These are phyloP conservation scores for Chaetoderma sp. DNA, from an alignment of 2,888 invertebrate species.

Conservation along the genomic window DNA sequence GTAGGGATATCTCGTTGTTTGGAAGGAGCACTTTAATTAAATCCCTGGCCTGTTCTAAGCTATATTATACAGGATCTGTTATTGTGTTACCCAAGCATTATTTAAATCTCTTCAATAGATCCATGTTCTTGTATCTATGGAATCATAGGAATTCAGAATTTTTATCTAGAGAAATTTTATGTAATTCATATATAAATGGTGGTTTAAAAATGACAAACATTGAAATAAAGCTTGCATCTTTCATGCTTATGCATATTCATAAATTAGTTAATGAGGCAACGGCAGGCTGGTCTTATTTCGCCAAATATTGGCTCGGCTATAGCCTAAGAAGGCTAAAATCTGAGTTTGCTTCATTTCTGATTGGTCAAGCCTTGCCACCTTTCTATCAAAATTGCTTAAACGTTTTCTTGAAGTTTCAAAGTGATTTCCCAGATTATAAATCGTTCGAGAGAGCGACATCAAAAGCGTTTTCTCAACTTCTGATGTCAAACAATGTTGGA, in stretches of 20 bases:
- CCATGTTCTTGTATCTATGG: not conserved
- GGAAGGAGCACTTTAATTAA: too few relatives aligned
- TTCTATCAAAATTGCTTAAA: too few relatives aligned
- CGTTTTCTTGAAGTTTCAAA: too few relatives aligned
- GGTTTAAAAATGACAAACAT: not conserved
- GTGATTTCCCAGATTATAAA: too few relatives aligned
- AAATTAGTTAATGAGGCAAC: not conserved
- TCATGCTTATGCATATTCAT: not conserved
- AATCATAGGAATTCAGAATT: not conserved
- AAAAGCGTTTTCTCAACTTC: too few relatives aligned
- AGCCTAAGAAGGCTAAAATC: not conserved
- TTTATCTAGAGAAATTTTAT: not conserved
- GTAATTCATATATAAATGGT: not conserved
- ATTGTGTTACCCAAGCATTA: not conserved
- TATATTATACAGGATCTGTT: too few relatives aligned
- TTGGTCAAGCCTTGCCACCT: too few relatives aligned
- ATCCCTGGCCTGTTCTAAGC: too few relatives aligned
- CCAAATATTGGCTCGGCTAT: not conserved
- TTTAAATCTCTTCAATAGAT: not conserved
- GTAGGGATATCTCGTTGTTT: too few relatives aligned
- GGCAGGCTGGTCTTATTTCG: constrained; percentile 1
- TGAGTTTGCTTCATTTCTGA: not conserved
- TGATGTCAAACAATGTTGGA: too few relatives aligned
- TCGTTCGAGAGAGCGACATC: too few relatives aligned
- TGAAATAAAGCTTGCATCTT: not conserved